phyloP scores from a whole-genome alignment of 2,113 vertebrate species.

The Silurus asotus region DNA sequence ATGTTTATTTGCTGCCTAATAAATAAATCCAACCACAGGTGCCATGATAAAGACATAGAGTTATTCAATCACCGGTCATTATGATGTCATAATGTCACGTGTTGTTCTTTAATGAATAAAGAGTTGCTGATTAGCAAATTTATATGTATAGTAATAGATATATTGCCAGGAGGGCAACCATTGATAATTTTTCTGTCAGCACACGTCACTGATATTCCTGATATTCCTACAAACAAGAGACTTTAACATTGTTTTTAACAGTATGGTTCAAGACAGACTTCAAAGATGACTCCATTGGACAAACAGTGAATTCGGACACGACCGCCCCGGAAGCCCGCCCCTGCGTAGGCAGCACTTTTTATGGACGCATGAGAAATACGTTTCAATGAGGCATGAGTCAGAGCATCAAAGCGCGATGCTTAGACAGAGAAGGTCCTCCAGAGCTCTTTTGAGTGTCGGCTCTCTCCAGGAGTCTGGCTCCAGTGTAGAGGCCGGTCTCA shows the following conservation, averaged over 20 bases:
- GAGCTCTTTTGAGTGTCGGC: conserved; percentile 15
- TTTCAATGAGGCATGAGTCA: conserved; percentile 34
- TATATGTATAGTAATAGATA: too few species aligned
- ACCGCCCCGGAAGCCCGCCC: not conserved
- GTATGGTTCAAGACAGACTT: not conserved
- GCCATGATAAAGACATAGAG: too few species aligned
- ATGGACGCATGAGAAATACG: conserved; percentile 32
- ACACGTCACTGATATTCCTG: not conserved
- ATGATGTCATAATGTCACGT: not conserved
- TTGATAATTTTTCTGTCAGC: not conserved
- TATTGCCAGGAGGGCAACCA: too few species aligned
- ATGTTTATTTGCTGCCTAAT: too few species aligned
- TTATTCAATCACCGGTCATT: too few species aligned
- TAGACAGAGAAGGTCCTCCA: conserved; percentile 19
- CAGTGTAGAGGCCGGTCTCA: conserved; percentile 30
- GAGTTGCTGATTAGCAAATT: not conserved
- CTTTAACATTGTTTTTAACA: not conserved
- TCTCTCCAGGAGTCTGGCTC: conserved; percentile 35
- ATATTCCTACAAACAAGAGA: too few species aligned
- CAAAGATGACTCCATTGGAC: not conserved
- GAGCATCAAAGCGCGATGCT: conserved; percentile 26
- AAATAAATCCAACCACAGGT: too few species aligned
- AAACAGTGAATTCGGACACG: not conserved
- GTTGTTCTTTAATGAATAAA: not conserved
- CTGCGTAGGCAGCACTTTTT: not conserved